Conservation (phyloP, 2,113 vertebrate species). For the Alouatta palliata region DNA sequence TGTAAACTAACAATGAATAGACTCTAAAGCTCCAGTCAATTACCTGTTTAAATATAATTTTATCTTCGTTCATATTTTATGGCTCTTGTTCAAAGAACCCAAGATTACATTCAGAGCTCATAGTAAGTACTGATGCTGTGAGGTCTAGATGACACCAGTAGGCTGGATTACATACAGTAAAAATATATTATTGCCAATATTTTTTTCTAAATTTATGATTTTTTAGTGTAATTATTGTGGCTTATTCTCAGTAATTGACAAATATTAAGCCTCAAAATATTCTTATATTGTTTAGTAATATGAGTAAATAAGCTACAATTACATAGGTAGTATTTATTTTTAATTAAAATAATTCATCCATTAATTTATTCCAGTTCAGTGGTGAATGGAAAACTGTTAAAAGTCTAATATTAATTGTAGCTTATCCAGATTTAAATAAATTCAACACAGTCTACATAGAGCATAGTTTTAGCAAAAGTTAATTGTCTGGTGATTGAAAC, state of each 20-base stretch:
- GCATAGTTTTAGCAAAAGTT: conserved; percentile 11
- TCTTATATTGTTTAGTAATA: background rate
- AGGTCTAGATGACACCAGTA: background rate
- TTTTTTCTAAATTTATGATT: conserved; percentile 3
- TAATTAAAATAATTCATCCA: conserved; percentile 18
- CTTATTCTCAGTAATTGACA: background rate
- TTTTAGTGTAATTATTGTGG: background rate
- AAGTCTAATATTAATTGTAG: background rate
- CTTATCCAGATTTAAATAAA: background rate
- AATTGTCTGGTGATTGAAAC: background rate
- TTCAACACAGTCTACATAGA: background rate
- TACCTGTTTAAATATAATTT: background rate
- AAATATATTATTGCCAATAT: background rate
- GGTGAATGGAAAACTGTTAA: background rate
- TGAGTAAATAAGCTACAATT: background rate
- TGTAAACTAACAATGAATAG: background rate
- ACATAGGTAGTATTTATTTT: conserved; percentile 36
- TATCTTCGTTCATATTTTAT: background rate
- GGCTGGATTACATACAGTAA: background rate
- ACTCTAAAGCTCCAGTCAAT: background rate
- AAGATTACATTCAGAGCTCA: background rate
- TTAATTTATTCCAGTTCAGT: background rate
- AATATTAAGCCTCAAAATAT: conserved; percentile 6
- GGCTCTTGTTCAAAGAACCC: background rate
- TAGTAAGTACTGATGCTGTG: background rate